Evolutionary conservation across 2,797 vertebrate genomes (phyloP), one percentile per base, ranked within the genome.

Genomic region (Hippopotamyrus pictus): DNA sequence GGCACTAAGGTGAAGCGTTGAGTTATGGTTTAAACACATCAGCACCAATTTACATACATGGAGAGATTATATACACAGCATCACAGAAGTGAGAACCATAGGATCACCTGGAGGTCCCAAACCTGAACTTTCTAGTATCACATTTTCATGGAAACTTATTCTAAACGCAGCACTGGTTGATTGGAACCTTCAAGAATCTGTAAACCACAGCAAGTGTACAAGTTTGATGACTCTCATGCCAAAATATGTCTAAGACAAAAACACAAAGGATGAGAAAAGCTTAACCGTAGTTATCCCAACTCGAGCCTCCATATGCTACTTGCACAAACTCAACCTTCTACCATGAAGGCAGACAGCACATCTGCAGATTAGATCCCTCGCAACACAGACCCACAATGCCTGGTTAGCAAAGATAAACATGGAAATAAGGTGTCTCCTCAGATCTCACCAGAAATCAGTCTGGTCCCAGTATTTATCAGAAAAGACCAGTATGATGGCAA

Each of bases 361-460:
- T 37, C 69, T 17, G 69, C 69, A 76, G 69, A 76, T 41, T 37
- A 41, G 17, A 46, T 44, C 7, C 76, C 22, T 46, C 8, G 1
- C 76, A 46, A 82, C 76, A 82, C 76, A 82, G 76, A 82, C 41
- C 73, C 76, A 82, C 76, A 82, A 82, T 82, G 41, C 41, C 19
- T 44, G 19, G 3, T 82, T 82, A 46, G 41, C 41, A 44, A 46
- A 44, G 41, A 46, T 46, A 82, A 76, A 44, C 19, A 82, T 46
- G 41, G 8, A 44, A 82, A 46, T 82, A n/a, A 82, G 69, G 37
- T 14, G 1, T 79, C 37, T 46, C 41, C 41, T 46, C 17, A 22
- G 19, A 82, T 46, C 41, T 17, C 76, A 82, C 37, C 6, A 82
- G 37, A 46, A 41, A 46, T 82, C 76, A 82, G 76, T 46, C 76